Evolutionary conservation across 1,140 invertebrate genomes (phyloP).

Genomic region (Phocides pigmalion): DNA sequence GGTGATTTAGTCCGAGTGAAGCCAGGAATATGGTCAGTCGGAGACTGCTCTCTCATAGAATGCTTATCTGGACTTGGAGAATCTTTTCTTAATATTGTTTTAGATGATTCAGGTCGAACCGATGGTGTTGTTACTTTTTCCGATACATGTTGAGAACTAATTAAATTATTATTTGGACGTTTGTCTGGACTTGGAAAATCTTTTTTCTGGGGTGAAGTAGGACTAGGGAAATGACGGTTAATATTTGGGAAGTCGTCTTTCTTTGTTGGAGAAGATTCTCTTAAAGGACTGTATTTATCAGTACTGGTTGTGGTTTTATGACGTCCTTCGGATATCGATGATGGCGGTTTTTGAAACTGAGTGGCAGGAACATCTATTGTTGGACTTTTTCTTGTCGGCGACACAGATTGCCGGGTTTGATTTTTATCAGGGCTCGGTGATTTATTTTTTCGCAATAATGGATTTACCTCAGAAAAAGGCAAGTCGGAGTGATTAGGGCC

Average conservation of each 20-base stretch:
- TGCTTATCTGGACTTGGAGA: slow-evolving; percentile 35
- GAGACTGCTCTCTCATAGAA: slow-evolving; percentile 29
- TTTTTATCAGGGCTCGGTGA: slow-evolving; percentile 32
- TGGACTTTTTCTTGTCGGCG: slow-evolving; percentile 28
- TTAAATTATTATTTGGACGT: not conserved
- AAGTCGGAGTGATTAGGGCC: not conserved
- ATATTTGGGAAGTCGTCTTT: not conserved
- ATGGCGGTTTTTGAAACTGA: not conserved
- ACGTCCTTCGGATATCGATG: not conserved
- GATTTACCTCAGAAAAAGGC: not conserved
- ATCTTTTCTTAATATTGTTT: slow-evolving; percentile 9
- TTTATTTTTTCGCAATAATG: slow-evolving; percentile 11
- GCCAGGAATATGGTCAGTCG: slow-evolving; percentile 28
- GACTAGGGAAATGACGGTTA: not conserved
- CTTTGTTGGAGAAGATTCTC: slow-evolving; percentile 21
- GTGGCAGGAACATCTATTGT: slow-evolving; percentile 1
- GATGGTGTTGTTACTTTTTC: slow-evolving; percentile 12
- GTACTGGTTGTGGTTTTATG: not conserved
- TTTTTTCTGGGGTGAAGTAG: slow-evolving; percentile 16
- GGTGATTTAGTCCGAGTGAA: slow-evolving; percentile 5
- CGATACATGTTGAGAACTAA: not conserved
- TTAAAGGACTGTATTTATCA: slow-evolving; percentile 5
- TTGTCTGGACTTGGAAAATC: slow-evolving; percentile 18
- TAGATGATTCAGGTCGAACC: slow-evolving; percentile 1
- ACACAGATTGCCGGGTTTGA: slow-evolving; percentile 1